A percentile compares a stretch with the other conserved stretches of the same genome.
These are phyloP conservation scores for Myiotriccus ornatus DNA, from an alignment of 2,797 vertebrate species.

Conservation along the genomic window DNA sequence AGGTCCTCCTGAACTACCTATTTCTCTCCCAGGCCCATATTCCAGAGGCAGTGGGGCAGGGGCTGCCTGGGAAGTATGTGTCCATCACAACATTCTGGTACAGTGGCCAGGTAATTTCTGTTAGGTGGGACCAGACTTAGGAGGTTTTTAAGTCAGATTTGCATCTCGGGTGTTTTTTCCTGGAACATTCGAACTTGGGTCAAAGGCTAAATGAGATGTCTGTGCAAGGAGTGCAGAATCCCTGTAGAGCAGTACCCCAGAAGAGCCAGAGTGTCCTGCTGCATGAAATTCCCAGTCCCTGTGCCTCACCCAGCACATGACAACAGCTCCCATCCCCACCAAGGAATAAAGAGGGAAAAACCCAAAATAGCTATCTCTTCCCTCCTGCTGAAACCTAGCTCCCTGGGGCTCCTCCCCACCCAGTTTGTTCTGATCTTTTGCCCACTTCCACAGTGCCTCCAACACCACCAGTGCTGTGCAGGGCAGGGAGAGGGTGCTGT, in stretches of 20 bases:
- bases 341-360: background rate
- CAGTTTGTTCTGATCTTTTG: background rate
- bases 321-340: background rate
- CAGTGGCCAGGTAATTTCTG: background rate
- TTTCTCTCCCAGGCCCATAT: rapidly evolving
- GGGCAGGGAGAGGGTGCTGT: background rate
- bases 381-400: background rate
- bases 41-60: background rate
- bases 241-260: background rate
- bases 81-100: background rate
- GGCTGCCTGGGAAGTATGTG: background rate
- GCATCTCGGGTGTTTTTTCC: background rate
- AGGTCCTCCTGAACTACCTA: background rate
- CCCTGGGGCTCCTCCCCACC: background rate
- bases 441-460: background rate
- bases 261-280: background rate
- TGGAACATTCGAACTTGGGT: background rate
- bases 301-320: background rate
- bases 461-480: rapidly evolving
- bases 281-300: background rate
- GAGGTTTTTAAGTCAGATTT: background rate
- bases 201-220: background rate
- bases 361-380: background rate
- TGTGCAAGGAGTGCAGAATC: background rate
- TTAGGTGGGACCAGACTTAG: background rate